Percentiles rank a stretch among this genome's conserved stretches.
Conservation (phyloP, 2,888 invertebrate genomes). For the Amphipoea lucens region DNA sequence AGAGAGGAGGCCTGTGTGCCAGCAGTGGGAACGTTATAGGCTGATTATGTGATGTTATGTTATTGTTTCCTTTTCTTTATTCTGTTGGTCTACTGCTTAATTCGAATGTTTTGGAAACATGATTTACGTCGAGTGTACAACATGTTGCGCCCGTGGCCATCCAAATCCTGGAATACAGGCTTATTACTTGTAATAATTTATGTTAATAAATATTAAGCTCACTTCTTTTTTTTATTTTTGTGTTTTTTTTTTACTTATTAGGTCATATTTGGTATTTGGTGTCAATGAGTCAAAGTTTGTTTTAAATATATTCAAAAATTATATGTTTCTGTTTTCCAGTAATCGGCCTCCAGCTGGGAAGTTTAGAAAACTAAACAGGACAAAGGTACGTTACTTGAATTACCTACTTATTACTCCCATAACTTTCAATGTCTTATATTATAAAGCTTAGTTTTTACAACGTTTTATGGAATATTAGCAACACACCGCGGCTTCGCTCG, state of each 20-base stretch:
- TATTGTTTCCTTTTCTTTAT: not conserved
- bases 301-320: not conserved
- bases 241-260: too few species aligned
- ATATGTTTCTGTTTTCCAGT: conserved; percentile 59
- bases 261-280: not conserved
- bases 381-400: conserved; percentile 36
- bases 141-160: not conserved
- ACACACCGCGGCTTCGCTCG: not conserved
- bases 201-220: not conserved
- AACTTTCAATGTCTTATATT: not conserved
- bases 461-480: not conserved
- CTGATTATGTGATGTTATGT: too few species aligned
- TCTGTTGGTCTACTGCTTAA: not conserved
- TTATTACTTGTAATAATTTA: not conserved
- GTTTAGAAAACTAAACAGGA: conserved; percentile 29
- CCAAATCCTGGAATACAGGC: too few species aligned
- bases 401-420: not conserved
- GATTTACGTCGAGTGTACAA: not conserved
- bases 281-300: not conserved
- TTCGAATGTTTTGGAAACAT: not conserved
- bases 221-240: not conserved
- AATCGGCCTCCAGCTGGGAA: conserved; percentile 41
- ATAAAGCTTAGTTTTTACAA: not conserved
- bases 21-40: too few species aligned
- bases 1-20: too few species aligned